Evolutionary conservation across 2,113 vertebrate species (phyloP).

Genomic region (Rousettus leschenaultii): DNA sequence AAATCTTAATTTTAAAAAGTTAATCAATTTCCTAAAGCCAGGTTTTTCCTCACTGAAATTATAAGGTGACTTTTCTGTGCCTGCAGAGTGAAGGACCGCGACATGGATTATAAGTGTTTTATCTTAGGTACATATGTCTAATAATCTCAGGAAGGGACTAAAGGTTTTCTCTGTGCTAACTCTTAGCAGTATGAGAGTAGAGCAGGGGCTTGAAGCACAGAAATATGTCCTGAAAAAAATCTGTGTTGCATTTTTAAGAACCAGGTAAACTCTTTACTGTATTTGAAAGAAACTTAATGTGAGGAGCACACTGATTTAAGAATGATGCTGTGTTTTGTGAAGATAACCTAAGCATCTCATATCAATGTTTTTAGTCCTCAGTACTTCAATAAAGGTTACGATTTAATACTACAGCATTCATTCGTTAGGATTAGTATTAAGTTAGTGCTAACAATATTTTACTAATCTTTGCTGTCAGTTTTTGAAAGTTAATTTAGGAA

Average conservation of each 20-base stretch:
- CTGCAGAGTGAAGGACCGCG: neutral
- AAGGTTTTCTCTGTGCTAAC: neutral
- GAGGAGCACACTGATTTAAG: neutral
- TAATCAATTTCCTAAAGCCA: neutral
- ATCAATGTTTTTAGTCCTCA: neutral
- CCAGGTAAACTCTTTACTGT: neutral
- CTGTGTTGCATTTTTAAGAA: neutral
- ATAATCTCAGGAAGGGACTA: neutral
- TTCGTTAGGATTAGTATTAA: constrained; percentile 31
- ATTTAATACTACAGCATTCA: constrained; percentile 28
- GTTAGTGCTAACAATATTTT: neutral
- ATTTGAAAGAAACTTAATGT: constrained; percentile 2
- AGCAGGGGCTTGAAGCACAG: neutral
- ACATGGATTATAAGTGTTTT: neutral
- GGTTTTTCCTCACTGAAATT: neutral
- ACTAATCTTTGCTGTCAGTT: constrained; percentile 58
- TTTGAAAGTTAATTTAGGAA: constrained; percentile 61
- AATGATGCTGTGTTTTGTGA: neutral
- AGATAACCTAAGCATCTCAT: neutral
- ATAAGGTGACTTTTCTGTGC: neutral
- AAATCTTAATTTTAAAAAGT: neutral
- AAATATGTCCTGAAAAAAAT: neutral
- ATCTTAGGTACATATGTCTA: neutral
- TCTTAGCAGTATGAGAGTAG: neutral
- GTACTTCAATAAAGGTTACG: constrained; percentile 12